Evolutionary conservation across 1,140 invertebrate genomes (phyloP).

Genomic region (Melanaphis sacchari): DNA sequence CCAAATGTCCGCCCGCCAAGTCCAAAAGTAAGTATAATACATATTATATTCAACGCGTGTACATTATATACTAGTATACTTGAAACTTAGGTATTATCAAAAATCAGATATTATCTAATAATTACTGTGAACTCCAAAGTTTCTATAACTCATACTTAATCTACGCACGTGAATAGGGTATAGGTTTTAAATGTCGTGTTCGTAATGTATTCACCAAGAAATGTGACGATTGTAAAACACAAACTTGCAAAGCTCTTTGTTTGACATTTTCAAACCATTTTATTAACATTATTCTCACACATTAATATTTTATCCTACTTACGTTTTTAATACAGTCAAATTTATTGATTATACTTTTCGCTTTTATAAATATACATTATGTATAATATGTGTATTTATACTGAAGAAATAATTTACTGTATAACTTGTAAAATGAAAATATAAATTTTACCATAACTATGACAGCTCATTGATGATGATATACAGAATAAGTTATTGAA

Average conservation of each 20-base stretch:
- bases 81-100: not conserved
- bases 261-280: not conserved
- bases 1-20: not conserved
- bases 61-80: too few relatives aligned
- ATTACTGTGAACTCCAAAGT: not conserved
- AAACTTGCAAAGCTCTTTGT: not conserved
- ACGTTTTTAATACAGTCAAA: too few relatives aligned
- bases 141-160: not conserved
- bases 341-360: too few relatives aligned
- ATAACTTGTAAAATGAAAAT: not conserved
- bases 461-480: not conserved
- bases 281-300: not conserved
- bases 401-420: too few relatives aligned
- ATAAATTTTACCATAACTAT: not conserved
- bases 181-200: not conserved
- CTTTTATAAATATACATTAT: too few relatives aligned
- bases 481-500: not conserved
- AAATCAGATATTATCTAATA: not conserved
- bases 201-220: not conserved
- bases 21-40: conserved; percentile 13
- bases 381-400: too few relatives aligned
- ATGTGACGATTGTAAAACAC: not conserved
- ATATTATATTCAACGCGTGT: too few relatives aligned
- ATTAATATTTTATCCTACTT: too few relatives aligned
- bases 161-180: not conserved